These are phyloP conservation scores for Semotilus atromaculatus DNA, from an alignment of 2,797 vertebrate genomes.

Conservation along the genomic window DNA sequence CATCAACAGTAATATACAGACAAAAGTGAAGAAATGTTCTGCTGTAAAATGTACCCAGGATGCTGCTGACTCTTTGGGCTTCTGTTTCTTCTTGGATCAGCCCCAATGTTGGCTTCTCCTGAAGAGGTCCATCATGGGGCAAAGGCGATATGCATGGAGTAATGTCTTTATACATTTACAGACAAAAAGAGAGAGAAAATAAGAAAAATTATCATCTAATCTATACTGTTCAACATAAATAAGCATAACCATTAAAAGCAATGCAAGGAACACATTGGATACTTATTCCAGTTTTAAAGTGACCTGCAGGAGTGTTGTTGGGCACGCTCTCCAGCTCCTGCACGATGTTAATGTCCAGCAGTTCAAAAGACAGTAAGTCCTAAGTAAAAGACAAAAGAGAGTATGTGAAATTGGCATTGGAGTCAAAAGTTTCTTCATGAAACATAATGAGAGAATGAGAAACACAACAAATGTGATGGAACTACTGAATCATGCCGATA, in stretches of 20 bases:
- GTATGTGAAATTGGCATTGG: neutral
- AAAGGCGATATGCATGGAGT: conserved; percentile 91
- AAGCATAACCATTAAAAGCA: neutral
- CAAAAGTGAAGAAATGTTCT: neutral
- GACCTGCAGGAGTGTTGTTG: conserved; percentile 92
- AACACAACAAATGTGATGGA: neutral
- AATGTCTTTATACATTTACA: conserved; percentile 77
- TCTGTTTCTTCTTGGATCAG: conserved; percentile 90
- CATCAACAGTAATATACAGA: neutral
- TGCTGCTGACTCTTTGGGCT: conserved; percentile 78
- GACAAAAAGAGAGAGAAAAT: neutral
- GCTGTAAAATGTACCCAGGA: conserved; percentile 79
- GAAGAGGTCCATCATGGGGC: conserved; percentile 80
- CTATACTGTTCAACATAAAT: neutral
- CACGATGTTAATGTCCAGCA: conserved; percentile 96
- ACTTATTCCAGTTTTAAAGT: conserved; percentile 55
- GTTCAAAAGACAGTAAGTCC: conserved; percentile 96
- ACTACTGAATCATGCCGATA: neutral
- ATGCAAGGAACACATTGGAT: neutral
- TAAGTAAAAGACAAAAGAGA: conserved; percentile 59
- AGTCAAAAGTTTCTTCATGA: neutral
- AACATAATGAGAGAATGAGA: neutral
- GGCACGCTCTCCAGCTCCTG: conserved; percentile 94
- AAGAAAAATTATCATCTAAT: neutral
- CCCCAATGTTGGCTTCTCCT: conserved; percentile 76